Percentiles rank a stretch among this genome's conserved stretches.
These are phyloP conservation scores for Clangula hyemalis DNA, from an alignment of 2,797 vertebrate genomes.

Conservation along the genomic window DNA sequence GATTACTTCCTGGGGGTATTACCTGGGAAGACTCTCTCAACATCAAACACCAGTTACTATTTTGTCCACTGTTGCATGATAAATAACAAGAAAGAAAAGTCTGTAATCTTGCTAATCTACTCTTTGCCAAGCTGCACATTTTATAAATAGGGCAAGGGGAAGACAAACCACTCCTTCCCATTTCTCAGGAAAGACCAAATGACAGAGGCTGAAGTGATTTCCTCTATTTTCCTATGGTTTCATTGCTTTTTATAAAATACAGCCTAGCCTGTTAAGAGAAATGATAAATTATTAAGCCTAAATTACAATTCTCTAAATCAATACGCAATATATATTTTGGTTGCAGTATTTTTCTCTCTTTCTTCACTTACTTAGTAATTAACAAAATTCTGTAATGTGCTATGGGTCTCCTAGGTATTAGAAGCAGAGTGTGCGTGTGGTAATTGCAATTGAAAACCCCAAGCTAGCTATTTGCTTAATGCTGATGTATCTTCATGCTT, in stretches of 20 bases:
- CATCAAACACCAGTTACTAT: background rate
- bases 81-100: conserved; percentile 9
- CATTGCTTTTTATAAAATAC: conserved; percentile 10
- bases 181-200: conserved; percentile 31
- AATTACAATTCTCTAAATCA: conserved; percentile 34
- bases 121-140: conserved; percentile 26
- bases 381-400: conserved; percentile 51
- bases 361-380: conserved; percentile 42
- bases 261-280: background rate
- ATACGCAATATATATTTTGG: conserved; percentile 17
- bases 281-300: conserved; percentile 46
- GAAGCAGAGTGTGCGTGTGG: background rate
- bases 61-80: background rate
- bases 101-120: conserved; percentile 34
- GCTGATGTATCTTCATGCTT: conserved; percentile 35
- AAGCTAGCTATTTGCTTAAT: conserved; percentile 58
- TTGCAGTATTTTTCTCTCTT: background rate
- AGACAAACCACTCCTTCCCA: background rate
- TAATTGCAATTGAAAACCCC: conserved; percentile 56
- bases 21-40: background rate
- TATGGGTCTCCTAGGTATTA: conserved; percentile 38
- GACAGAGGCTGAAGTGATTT: conserved; percentile 22
- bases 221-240: background rate
- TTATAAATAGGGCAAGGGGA: background rate
- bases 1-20: background rate